phyloP scores from a whole-genome alignment of 2,113 vertebrate species.

The Gymnorhina tibicen region DNA sequence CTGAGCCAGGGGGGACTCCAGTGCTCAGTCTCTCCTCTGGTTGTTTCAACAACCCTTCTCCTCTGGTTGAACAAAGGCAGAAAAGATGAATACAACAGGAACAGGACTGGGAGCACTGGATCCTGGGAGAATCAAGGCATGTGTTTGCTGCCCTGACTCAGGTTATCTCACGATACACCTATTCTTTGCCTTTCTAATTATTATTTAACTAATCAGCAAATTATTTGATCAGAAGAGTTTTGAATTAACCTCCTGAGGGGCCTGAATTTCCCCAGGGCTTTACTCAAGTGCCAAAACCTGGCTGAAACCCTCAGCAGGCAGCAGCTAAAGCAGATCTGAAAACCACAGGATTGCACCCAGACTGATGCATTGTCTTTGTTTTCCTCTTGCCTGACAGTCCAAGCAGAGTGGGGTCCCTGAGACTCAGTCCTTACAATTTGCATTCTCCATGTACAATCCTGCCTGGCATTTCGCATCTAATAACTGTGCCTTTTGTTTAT shows the following conservation, averaged over 20 bases:
- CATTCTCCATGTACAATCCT: slow-evolving; percentile 24
- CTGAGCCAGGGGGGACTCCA: no score
- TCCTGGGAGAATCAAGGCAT: background rate
- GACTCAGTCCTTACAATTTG: slow-evolving; percentile 8
- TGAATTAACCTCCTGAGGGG: background rate
- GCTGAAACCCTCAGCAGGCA: background rate
- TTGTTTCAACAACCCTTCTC: no score
- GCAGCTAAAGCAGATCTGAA: background rate
- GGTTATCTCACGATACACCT: background rate
- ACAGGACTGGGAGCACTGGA: rapidly evolving
- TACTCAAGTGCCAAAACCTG: background rate
- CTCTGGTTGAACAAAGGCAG: background rate
- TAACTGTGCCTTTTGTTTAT: slow-evolving; percentile 49
- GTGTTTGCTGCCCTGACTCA: background rate
- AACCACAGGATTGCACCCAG: background rate
- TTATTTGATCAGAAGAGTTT: background rate
- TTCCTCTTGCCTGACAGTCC: background rate
- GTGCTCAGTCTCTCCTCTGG: background rate
- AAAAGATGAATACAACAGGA: background rate
- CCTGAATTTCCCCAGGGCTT: background rate
- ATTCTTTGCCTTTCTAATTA: background rate
- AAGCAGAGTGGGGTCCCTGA: background rate
- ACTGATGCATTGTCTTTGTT: background rate
- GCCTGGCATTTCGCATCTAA: slow-evolving; percentile 12
- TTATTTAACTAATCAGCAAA: background rate